Conservation (phyloP, 2,888 invertebrate species). For the Diaperis boleti region DNA sequence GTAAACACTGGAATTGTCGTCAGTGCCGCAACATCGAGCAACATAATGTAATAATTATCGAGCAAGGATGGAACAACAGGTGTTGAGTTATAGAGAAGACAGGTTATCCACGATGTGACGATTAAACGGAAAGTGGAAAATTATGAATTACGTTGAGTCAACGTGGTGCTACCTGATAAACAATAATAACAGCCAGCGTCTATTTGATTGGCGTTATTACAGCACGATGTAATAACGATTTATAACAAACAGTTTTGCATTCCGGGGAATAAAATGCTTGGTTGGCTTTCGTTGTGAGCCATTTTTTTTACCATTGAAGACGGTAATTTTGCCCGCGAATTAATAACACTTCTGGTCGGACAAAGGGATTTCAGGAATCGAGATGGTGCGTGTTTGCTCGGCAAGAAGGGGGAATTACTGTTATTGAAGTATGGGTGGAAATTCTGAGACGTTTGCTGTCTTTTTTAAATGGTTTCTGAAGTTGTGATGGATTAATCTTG, state of each 20-base stretch:
- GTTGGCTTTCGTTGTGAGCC: constrained; percentile 5
- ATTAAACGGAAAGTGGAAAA: constrained; percentile 17
- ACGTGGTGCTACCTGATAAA: constrained; percentile 8
- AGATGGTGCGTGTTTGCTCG: not conserved
- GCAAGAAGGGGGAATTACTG: too few species aligned
- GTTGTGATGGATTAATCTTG: too few species aligned
- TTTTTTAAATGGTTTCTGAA: too few species aligned
- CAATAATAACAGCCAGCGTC: not conserved
- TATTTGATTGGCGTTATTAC: constrained; percentile 18
- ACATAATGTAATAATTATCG: constrained; percentile 17
- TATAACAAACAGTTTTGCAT: constrained; percentile 16
- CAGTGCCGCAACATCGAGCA: constrained; percentile 18
- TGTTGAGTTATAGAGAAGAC: constrained; percentile 11
- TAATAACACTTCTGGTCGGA: not conserved
- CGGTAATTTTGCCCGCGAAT: constrained; percentile 1
- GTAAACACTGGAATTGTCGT: constrained; percentile 13
- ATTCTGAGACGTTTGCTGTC: too few species aligned
- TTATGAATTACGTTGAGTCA: constrained; percentile 8
- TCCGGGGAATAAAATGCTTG: constrained; percentile 24
- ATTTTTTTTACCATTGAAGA: constrained; percentile 7
- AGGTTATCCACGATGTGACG: not conserved
- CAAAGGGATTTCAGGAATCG: constrained; percentile 1
- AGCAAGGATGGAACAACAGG: constrained; percentile 8
- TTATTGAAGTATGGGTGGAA: too few species aligned
- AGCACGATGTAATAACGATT: constrained; percentile 6